These are phyloP conservation scores for Dasysyrphus albostriatus DNA, from an alignment of 2,888 invertebrate species.

Conservation along the genomic window DNA sequence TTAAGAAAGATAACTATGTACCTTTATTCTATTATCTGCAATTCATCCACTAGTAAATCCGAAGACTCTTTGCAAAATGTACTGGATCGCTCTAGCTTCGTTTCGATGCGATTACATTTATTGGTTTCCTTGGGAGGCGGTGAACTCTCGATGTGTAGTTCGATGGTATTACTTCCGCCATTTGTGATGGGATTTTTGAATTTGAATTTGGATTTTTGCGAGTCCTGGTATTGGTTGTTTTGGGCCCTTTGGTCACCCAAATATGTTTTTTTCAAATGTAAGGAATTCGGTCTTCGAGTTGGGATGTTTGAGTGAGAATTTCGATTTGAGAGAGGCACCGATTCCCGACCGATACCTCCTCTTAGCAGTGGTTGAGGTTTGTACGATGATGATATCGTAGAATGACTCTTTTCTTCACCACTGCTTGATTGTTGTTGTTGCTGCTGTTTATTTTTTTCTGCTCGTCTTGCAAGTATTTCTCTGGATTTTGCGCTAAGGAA, in stretches of 20 bases:
- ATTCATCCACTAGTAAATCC: slow-evolving; percentile 82
- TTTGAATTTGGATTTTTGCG: slow-evolving; percentile 55
- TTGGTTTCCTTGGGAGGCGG: slow-evolving; percentile 73
- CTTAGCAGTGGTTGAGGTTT: slow-evolving; percentile 74
- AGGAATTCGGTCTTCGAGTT: slow-evolving; percentile 81
- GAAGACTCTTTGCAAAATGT: slow-evolving; percentile 83
- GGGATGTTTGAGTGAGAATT: slow-evolving; percentile 83
- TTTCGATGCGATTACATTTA: slow-evolving; percentile 76
- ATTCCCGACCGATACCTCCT: slow-evolving; percentile 57
- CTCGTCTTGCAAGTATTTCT: slow-evolving; percentile 83
- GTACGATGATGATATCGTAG: slow-evolving; percentile 54
- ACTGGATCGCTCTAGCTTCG: slow-evolving; percentile 83
- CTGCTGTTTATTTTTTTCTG: slow-evolving; percentile 81
- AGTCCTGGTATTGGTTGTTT: slow-evolving; percentile 74
- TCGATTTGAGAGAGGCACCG: slow-evolving; percentile 77
- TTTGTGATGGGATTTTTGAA: slow-evolving; percentile 75
- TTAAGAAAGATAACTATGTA: slow-evolving; percentile 1
- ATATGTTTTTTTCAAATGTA: slow-evolving; percentile 80
- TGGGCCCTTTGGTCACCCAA: slow-evolving; percentile 66
- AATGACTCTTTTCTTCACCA: slow-evolving; percentile 77
- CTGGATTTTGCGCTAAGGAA: slow-evolving; percentile 83
- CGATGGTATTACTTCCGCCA: slow-evolving; percentile 79
- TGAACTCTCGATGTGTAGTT: slow-evolving; percentile 78
- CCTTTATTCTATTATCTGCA: slow-evolving; percentile 82
- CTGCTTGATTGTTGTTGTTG: slow-evolving; percentile 78